Conservation (phyloP, 2,888 invertebrate genomes). For the Quadriops clusia region DNA sequence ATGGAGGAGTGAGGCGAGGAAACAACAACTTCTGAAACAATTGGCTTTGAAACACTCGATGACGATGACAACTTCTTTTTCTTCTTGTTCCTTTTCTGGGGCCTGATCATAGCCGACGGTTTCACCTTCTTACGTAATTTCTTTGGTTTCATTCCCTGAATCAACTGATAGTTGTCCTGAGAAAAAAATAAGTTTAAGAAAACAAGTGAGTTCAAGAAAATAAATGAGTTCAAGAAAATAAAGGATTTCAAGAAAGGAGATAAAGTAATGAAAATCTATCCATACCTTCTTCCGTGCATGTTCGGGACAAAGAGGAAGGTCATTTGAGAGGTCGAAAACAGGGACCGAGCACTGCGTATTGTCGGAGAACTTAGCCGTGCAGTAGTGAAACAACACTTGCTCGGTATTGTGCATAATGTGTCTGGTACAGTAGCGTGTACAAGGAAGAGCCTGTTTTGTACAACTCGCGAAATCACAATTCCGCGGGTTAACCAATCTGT, state of each 20-base stretch:
- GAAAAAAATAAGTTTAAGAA: constrained; percentile 12
- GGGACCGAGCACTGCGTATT: constrained; percentile 69
- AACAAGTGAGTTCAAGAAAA: no score
- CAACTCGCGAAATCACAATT: constrained; percentile 23
- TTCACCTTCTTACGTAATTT: constrained; percentile 49
- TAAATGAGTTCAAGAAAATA: no score
- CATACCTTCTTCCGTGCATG: constrained; percentile 70
- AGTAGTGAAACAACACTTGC: constrained; percentile 61
- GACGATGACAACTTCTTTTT: constrained; percentile 27
- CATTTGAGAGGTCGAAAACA: constrained; percentile 64
- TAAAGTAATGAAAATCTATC: constrained; percentile 10
- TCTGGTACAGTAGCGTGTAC: constrained; percentile 67
- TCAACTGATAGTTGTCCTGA: constrained; percentile 70
- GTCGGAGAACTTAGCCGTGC: constrained; percentile 69
- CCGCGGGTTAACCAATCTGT: constrained; percentile 17
- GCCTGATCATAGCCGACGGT: constrained; percentile 43
- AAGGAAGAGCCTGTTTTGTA: constrained; percentile 50
- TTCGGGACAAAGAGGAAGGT: constrained; percentile 74
- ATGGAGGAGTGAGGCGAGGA: no score
- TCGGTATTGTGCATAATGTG: constrained; percentile 80
- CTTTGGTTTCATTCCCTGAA: constrained; percentile 67
- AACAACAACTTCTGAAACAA: no score
- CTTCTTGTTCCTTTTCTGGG: constrained; percentile 46
- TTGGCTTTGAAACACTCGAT: no score
- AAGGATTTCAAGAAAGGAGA: no score